Evolutionary conservation across 2,888 invertebrate species (phyloP).

Genomic region (Chromoteleia sp.): DNA sequence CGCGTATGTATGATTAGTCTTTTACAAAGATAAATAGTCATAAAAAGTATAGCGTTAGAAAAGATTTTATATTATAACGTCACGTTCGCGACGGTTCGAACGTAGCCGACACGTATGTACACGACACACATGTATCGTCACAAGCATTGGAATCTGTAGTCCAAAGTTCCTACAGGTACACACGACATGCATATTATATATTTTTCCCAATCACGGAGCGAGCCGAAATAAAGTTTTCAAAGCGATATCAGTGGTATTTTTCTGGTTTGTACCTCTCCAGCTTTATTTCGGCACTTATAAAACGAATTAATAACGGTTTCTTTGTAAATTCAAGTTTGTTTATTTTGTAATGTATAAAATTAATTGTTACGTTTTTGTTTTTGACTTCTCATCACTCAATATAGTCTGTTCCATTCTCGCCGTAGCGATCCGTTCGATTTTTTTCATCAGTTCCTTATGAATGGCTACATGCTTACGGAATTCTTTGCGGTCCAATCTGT

Average conservation of each 20-base stretch:
- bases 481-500: slow-evolving; percentile 86
- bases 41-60: slow-evolving; percentile 75
- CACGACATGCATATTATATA: slow-evolving; percentile 79
- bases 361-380: slow-evolving; percentile 47
- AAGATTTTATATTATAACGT: slow-evolving; percentile 74
- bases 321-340: too few relatives aligned
- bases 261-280: neutral
- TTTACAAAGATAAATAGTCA: slow-evolving; percentile 66
- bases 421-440: slow-evolving; percentile 81
- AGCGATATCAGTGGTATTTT: slow-evolving; percentile 32
- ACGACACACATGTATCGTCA: slow-evolving; percentile 64
- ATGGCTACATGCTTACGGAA: slow-evolving; percentile 84
- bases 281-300: neutral
- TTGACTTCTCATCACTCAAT: slow-evolving; percentile 81
- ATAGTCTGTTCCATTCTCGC: slow-evolving; percentile 82
- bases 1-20: slow-evolving; percentile 79
- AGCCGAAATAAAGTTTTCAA: slow-evolving; percentile 84
- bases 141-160: slow-evolving; percentile 79
- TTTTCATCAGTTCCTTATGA: slow-evolving; percentile 79
- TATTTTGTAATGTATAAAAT: neutral
- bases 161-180: slow-evolving; percentile 83
- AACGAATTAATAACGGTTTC: too few relatives aligned
- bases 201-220: slow-evolving; percentile 82
- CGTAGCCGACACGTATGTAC: slow-evolving; percentile 69
- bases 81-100: slow-evolving; percentile 71